Conservation (phyloP, 2,888 invertebrate genomes). For the Cheiracanthium punctorium region DNA sequence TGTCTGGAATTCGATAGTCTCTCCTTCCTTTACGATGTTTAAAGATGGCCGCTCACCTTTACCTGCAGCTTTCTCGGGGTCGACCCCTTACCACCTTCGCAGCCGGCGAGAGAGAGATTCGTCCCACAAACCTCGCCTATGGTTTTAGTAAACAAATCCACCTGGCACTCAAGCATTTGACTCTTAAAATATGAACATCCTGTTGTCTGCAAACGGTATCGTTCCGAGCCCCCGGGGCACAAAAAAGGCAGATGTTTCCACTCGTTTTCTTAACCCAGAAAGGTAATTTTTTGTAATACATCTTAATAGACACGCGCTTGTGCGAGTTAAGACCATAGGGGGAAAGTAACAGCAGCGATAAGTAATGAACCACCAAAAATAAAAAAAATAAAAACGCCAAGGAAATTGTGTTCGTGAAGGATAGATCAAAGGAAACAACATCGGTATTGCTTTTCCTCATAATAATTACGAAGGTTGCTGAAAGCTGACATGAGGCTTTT, state of each 20-base stretch:
- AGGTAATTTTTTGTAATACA: slow-evolving; percentile 14
- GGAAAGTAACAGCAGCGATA: neutral
- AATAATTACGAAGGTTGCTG: neutral
- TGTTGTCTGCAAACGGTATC: slow-evolving; percentile 21
- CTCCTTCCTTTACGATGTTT: too few relatives aligned
- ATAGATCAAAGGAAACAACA: neutral
- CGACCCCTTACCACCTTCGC: too few relatives aligned
- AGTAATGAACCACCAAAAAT: neutral
- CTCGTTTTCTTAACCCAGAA: neutral
- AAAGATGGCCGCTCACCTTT: too few relatives aligned
- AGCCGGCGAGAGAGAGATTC: too few relatives aligned
- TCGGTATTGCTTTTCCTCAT: neutral
- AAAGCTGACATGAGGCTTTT: neutral
- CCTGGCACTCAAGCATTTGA: slow-evolving; percentile 35
- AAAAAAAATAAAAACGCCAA: neutral
- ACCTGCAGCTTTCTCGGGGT: too few relatives aligned
- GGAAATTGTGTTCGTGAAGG: neutral
- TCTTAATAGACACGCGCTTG: neutral
- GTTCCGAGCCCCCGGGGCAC: neutral
- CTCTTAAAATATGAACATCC: slow-evolving; percentile 19
- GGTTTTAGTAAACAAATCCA: slow-evolving; percentile 38
- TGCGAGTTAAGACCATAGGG: too few relatives aligned
- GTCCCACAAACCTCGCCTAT: too few relatives aligned
- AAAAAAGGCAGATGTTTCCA: slow-evolving; percentile 17
- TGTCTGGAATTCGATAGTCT: too few relatives aligned